Evolutionary conservation across 2,888 invertebrate species (phyloP), one percentile per base, ranked within the genome.

Genomic region (Euclidia mi): DNA sequence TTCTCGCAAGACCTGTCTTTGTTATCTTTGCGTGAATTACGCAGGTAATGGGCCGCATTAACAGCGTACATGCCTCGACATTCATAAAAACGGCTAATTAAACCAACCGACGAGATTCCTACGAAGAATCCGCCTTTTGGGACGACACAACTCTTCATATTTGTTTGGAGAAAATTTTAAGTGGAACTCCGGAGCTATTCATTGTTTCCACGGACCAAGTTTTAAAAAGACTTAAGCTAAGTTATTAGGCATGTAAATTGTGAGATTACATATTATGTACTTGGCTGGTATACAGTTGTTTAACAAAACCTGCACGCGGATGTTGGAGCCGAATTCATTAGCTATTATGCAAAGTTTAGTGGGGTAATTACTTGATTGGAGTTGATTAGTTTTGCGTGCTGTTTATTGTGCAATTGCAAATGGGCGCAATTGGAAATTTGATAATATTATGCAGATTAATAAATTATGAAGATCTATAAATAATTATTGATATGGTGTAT

Each of bases 81-180:
- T 92, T 92, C 88, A 92, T 92, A 92, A 92, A 85, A 85, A 80
- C 79, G 86, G 84, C 91, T 92, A 92, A 92, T 92, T 92, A 92
- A 89, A 91, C 88, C 86, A 79, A 81, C 81, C 84, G 83, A 71
- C 82, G 84, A 84, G 89, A 88, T 88, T 87, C 85, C 87, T 71
- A 73, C 82, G 82, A 83, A 83, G 85, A 83, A 87, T 87, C 75
- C 82, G 78, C 81, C 76, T 76, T 74, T 68, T 68, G 76, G 82
- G 81, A 84, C 78, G 78, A 68, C 71, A 71, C 71, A 74, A 78
- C 79, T 76, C 80, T 82, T 81, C 85, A 81, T 83, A 85, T 82
- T 87, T 87, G 85, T 84, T 85, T 76, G 60, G 65, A 59, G n/a
- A 57, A 84, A 79, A 85, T 82, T 85, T 81, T 77, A 83, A 81